These are phyloP conservation scores for Sylvia atricapilla DNA, from an alignment of 2,113 vertebrate species.

Conservation along the genomic window DNA sequence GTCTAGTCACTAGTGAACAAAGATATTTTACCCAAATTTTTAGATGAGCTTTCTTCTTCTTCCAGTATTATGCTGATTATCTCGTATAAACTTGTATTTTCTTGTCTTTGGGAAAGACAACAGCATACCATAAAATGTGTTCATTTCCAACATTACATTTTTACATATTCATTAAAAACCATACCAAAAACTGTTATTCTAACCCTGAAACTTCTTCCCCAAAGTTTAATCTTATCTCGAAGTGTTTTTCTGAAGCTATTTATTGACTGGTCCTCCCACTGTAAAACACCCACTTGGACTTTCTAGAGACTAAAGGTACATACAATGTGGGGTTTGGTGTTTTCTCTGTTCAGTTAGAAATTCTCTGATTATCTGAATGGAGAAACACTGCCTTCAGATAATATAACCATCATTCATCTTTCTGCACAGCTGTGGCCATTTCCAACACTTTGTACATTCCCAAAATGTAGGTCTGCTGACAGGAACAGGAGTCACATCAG, in stretches of 20 bases:
- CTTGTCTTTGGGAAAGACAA: not conserved
- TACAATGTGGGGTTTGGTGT: not conserved
- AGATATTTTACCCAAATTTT: not conserved
- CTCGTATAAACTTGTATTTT: not conserved
- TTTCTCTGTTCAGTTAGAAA: not conserved
- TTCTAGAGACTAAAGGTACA: not conserved
- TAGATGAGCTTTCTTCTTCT: not conserved
- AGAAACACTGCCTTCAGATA: not conserved
- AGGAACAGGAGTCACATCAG: not conserved
- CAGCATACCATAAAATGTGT: not conserved
- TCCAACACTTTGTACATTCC: not conserved
- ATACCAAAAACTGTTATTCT: not conserved
- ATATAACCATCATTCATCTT: not conserved
- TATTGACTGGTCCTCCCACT: not conserved
- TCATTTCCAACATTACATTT: not conserved
- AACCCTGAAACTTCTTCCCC: not conserved
- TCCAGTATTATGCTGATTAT: not conserved
- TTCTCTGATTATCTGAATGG: not conserved
- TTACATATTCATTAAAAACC: not conserved
- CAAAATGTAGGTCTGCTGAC: not conserved
- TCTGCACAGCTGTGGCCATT: not conserved
- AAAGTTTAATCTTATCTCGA: not conserved
- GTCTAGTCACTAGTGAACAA: not conserved
- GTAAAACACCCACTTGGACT: rapidly evolving
- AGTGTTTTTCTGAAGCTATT: not conserved